Conservation (phyloP, 2,888 invertebrate genomes). For the Polyploca ridens region DNA sequence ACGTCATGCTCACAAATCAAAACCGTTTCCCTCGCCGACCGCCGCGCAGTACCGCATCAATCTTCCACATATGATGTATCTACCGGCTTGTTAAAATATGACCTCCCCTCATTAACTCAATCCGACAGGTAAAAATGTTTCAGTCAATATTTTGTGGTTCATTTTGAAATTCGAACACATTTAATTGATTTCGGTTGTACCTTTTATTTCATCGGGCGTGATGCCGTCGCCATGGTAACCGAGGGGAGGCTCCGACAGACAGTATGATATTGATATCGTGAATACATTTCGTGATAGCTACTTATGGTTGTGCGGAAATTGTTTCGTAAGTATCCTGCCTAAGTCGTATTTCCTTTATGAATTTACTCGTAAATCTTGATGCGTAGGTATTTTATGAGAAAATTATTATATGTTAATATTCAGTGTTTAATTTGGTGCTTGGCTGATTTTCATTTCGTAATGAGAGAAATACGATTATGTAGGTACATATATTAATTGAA, state of each 20-base stretch:
- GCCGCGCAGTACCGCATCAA: constrained; percentile 53
- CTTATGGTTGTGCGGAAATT: constrained; percentile 35
- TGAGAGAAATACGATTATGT: not conserved
- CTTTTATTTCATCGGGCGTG: constrained; percentile 38
- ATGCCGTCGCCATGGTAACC: constrained; percentile 59
- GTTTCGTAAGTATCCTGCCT: constrained; percentile 27
- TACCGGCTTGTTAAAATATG: constrained; percentile 63
- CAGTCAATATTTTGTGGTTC: not conserved
- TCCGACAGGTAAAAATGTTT: constrained; percentile 14
- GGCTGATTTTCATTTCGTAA: not conserved
- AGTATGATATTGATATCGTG: constrained; percentile 50
- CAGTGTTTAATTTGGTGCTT: not conserved
- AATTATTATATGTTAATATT: constrained; percentile 7
- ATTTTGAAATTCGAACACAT: constrained; percentile 4
- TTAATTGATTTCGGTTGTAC: constrained; percentile 30
- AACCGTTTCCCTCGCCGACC: constrained; percentile 60
- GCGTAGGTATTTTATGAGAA: constrained; percentile 2
- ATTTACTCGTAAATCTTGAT: not conserved
- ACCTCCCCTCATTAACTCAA: constrained; percentile 62
- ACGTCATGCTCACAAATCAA: constrained; percentile 66
- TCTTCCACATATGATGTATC: constrained; percentile 74
- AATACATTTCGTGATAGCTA: constrained; percentile 48
- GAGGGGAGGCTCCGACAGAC: constrained; percentile 58
- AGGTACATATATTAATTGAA: not conserved
- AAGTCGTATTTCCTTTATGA: constrained; percentile 9